phyloP scores from a whole-genome alignment of 2,113 vertebrate species.

The Pseudorectes ferrugineus region DNA sequence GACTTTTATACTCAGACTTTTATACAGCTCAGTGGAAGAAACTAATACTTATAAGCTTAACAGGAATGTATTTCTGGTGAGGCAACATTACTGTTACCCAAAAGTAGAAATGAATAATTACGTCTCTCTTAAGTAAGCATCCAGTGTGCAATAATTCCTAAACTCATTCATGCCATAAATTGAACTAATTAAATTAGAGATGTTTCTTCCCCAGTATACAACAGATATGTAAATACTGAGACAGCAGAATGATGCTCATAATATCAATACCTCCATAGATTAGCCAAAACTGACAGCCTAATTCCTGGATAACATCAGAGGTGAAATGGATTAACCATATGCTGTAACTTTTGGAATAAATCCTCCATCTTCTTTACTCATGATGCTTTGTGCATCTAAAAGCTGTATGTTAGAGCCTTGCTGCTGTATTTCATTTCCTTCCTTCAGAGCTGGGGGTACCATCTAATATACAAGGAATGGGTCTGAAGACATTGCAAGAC shows the following conservation, averaged over 20 bases:
- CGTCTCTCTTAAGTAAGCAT: constrained; percentile 65
- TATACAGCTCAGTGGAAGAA: constrained; percentile 53
- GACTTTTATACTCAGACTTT: constrained; percentile 49
- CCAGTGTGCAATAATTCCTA: constrained; percentile 63
- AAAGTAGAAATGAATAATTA: constrained; percentile 66
- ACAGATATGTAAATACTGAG: neutral
- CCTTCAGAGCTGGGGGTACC: neutral
- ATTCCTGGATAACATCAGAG: neutral
- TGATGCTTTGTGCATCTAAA: neutral
- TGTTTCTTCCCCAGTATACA: neutral
- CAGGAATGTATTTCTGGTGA: constrained; percentile 49
- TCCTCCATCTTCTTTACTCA: neutral
- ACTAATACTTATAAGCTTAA: constrained; percentile 29
- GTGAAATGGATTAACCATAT: neutral
- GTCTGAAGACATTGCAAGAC: too few species aligned
- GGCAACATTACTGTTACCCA: constrained; percentile 28
- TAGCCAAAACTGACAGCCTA: neutral
- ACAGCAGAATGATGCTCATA: neutral
- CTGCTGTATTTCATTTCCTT: neutral
- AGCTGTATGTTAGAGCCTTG: neutral
- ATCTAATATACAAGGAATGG: neutral
- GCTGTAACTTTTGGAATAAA: neutral
- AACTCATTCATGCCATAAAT: constrained; percentile 63
- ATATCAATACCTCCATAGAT: neutral
- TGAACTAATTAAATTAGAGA: constrained; percentile 29